Conservation (phyloP, 2,113 vertebrate genomes). For the Alectura lathami region DNA sequence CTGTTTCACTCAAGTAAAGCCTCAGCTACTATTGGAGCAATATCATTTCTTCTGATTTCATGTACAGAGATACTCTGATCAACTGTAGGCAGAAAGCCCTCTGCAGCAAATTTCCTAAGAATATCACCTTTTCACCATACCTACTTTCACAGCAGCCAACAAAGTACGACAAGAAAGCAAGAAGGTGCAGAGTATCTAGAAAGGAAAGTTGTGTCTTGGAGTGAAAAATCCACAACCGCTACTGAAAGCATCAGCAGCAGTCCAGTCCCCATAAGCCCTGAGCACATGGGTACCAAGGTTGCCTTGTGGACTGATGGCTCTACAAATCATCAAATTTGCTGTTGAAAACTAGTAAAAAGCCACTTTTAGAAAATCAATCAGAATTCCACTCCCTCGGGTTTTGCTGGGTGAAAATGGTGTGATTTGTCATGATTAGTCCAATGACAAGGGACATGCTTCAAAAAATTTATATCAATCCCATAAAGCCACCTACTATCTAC, state of each 20-base stretch:
- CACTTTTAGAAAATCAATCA: background rate
- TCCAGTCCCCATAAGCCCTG: rapidly evolving
- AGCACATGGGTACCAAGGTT: background rate
- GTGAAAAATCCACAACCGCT: background rate
- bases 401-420: background rate
- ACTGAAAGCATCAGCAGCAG: background rate
- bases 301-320: rapidly evolving
- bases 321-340: background rate
- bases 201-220: background rate
- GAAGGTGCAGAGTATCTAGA: background rate
- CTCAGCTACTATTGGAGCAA: background rate
- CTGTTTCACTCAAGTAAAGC: background rate
- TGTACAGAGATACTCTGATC: background rate
- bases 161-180: background rate
- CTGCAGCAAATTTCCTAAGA: background rate
- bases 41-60: background rate
- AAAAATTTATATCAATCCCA: background rate
- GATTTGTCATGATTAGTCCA: background rate
- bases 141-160: background rate
- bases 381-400: background rate
- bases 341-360: background rate
- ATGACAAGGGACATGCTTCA: background rate
- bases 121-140: background rate
- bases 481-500: background rate
- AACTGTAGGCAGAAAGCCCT: background rate